Evolutionary conservation across 2,888 invertebrate genomes (phyloP).

Genomic region (Galeopsomyia nigrocyanea): DNA sequence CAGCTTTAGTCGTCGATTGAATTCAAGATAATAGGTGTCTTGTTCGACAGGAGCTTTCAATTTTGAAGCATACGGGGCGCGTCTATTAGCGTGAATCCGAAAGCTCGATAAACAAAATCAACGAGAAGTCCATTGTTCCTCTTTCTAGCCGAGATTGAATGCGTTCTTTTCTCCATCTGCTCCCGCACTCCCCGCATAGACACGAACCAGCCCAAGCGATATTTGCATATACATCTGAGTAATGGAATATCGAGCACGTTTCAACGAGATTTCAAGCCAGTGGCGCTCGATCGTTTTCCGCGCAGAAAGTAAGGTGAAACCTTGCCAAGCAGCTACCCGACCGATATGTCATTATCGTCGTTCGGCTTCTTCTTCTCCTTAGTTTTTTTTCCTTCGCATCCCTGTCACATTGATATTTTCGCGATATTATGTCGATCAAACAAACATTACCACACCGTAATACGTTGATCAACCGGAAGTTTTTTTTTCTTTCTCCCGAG

Average conservation of each 20-base stretch:
- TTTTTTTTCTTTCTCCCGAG: too few species aligned
- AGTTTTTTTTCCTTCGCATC: not conserved
- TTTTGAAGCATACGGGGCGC: too few species aligned
- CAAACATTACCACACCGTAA: slow-evolving; percentile 7
- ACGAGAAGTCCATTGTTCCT: too few species aligned
- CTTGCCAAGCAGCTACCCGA: not conserved
- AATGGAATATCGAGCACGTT: slow-evolving; percentile 53
- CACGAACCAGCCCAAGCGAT: slow-evolving; percentile 33
- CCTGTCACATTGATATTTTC: slow-evolving; percentile 9
- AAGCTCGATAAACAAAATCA: too few species aligned
- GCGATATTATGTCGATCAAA: slow-evolving; percentile 14
- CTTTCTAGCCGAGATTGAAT: slow-evolving; percentile 6
- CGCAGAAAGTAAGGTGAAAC: slow-evolving; percentile 19
- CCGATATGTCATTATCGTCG: too few species aligned
- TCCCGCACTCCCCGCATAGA: slow-evolving; percentile 30
- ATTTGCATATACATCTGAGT: slow-evolving; percentile 46
- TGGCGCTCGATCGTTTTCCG: not conserved
- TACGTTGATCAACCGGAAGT: not conserved
- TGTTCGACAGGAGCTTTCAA: too few species aligned
- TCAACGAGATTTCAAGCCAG: slow-evolving; percentile 9
- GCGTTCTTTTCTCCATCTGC: not conserved
- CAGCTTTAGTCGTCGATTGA: too few species aligned
- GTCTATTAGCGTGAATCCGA: too few species aligned
- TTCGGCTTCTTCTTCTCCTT: not conserved
- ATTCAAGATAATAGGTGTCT: too few species aligned